Evolutionary conservation across 2,888 invertebrate genomes (phyloP).

Genomic region (Sarcophaga carnaria): DNA sequence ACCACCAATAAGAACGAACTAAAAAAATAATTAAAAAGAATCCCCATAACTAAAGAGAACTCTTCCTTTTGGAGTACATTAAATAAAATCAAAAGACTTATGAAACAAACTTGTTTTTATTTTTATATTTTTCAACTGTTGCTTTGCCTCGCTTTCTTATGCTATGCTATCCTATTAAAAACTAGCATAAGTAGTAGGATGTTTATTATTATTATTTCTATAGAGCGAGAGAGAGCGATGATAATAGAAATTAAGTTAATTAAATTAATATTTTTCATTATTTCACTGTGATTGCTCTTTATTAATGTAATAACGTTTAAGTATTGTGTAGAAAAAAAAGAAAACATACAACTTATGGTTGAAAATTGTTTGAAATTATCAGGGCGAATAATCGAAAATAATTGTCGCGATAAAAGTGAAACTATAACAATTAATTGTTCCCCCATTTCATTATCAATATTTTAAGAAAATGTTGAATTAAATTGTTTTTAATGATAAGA

Average conservation of each 20-base stretch:
- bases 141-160: not conserved
- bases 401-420: not conserved
- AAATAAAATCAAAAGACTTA: constrained; percentile 56
- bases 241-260: constrained; percentile 56
- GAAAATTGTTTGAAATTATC: not conserved
- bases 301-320: not conserved
- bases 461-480: not conserved
- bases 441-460: no score
- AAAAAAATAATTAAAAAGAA: not conserved
- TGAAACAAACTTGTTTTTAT: constrained; percentile 45
- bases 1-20: not conserved
- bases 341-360: not conserved
- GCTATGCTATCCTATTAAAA: not conserved
- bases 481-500: no score
- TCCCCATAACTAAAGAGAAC: constrained; percentile 5
- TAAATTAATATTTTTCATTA: constrained; percentile 39
- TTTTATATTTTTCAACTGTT: constrained; percentile 1
- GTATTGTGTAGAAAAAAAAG: not conserved
- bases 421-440: not conserved
- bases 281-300: constrained; percentile 57
- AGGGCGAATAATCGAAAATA: not conserved
- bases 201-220: constrained; percentile 47
- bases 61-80: not conserved
- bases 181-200: constrained; percentile 39
- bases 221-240: not conserved